Base-by-base conservation (phyloP, 2,797 vertebrate species). In the Natrix natrix region DNA sequence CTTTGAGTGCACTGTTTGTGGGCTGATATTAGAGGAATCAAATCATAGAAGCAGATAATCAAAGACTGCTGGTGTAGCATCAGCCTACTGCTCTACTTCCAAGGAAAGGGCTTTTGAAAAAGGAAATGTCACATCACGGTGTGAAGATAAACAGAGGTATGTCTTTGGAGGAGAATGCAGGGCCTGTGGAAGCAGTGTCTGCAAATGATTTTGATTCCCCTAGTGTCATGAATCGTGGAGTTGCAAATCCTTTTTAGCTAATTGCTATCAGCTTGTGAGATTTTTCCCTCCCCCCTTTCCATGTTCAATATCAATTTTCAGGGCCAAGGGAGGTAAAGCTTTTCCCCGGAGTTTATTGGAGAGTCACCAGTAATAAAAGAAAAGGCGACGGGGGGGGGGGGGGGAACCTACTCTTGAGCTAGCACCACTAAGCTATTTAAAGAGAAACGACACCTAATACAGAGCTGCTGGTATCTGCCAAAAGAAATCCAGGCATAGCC, bases 291-390 rank as follows among this genome's bases (percentile, higher is more conserved):
- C 90, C 52, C 43, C 98, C 96, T 97, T 97, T 98, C 98, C 97
- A 97, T 99, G 98, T 99, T 99, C 99, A 99, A 99, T 99, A 99
- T 99, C 99, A 99, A 99, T 99, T 99, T 99, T 99, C 99, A 99
- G 97, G 98, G 97, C 98, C 98, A 98, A 98, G 98, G 98, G 98
- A 99, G 99, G 99, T 98, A 98, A 98, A 97, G 96, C 98, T 92
- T 97, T 97, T 97, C 98, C 99, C 99, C 94, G 55, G 99, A 99
- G 99, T 97, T 98, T 95, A 91, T 95, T 98, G 98, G 98, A 97
- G 97, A 98, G 98, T 98, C 97, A 97, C 98, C 66, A 97, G 98
- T 98, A 98, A 98, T 78, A 98, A 90, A 57, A 61, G 7, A 83
- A 32, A 66, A 24, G 10, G 1, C 2, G 8, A 54, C 8, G 32